phyloP scores from a whole-genome alignment of 2,797 vertebrate species.

The Triplophysa yarkandensis region DNA sequence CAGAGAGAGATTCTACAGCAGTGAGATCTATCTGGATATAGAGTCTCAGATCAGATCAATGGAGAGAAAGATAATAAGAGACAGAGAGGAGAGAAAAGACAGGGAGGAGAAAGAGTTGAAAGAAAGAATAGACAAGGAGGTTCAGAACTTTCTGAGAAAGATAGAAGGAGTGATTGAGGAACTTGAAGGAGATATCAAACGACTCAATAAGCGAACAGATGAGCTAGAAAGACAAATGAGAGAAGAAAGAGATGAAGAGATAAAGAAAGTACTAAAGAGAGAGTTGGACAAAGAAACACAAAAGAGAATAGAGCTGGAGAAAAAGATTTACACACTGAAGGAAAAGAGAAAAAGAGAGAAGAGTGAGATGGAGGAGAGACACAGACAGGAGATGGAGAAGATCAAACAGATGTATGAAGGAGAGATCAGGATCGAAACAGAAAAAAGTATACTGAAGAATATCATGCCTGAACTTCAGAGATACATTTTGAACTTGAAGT shows the following conservation, averaged over 20 bases:
- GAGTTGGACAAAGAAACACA: conserved; percentile 1
- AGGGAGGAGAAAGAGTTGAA: conserved; percentile 8
- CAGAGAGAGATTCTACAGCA: conserved; percentile 27
- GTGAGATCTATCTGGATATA: conserved; percentile 30
- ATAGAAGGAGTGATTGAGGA: conserved; percentile 25
- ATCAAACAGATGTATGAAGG: conserved; percentile 57
- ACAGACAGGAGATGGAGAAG: conserved; percentile 47
- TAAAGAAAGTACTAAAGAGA: conserved; percentile 23
- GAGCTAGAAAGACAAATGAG: conserved; percentile 26
- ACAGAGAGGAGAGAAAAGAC: background rate
- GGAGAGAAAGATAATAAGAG: background rate
- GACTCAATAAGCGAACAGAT: background rate
- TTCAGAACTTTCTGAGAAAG: conserved; percentile 17
- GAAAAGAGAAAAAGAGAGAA: conserved; percentile 31
- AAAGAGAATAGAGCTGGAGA: background rate
- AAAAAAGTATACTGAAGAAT: conserved; percentile 53
- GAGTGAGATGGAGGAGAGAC: conserved; percentile 38
- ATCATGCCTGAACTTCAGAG: conserved; percentile 42
- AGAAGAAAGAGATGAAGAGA: conserved; percentile 29
- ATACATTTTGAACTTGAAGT: conserved; percentile 44
- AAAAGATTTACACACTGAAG: conserved; percentile 25
- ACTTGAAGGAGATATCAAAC: conserved; percentile 23
- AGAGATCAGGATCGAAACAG: conserved; percentile 55
- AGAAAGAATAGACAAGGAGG: background rate
- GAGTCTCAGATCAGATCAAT: conserved; percentile 8